Conservation (phyloP, 2,888 invertebrate species). For the Catocala sponsa region DNA sequence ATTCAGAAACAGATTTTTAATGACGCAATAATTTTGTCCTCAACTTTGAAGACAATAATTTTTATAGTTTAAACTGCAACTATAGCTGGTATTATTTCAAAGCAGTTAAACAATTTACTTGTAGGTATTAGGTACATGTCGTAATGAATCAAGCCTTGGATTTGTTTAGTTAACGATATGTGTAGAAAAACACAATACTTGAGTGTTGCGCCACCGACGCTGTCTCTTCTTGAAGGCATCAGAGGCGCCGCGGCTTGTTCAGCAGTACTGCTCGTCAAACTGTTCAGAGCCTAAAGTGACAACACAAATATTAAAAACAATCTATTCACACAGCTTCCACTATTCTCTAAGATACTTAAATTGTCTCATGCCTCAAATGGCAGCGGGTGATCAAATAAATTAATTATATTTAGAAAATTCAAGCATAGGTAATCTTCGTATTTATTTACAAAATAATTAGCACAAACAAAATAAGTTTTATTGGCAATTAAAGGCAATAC, state of each 20-base stretch:
- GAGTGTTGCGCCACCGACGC: conserved; percentile 88
- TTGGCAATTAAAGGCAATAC: conserved; percentile 4
- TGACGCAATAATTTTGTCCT: no score
- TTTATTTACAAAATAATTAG: conserved; percentile 18
- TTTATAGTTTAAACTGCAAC: no score
- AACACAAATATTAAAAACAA: conserved; percentile 1
- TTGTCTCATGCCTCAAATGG: conserved; percentile 11
- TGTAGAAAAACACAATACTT: conserved; percentile 67
- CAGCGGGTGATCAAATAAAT: conserved; percentile 16
- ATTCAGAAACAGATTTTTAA: no score
- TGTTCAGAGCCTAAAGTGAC: conserved; percentile 91
- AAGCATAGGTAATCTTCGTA: conserved; percentile 27
- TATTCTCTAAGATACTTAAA: background rate
- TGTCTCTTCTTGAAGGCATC: conserved; percentile 90
- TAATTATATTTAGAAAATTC: conserved; percentile 12
- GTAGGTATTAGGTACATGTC: no score
- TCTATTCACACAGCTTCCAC: background rate
- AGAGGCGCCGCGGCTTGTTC: conserved; percentile 86
- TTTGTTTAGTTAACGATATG: no score
- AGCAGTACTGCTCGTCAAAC: conserved; percentile 91
- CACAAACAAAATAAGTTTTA: conserved; percentile 19
- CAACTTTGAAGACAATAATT: no score
- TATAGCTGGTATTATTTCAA: no score
- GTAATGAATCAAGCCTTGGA: no score
- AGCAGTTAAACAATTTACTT: no score